Conservation (phyloP, 2,888 invertebrate species). For the Polymixis flavicincta region DNA sequence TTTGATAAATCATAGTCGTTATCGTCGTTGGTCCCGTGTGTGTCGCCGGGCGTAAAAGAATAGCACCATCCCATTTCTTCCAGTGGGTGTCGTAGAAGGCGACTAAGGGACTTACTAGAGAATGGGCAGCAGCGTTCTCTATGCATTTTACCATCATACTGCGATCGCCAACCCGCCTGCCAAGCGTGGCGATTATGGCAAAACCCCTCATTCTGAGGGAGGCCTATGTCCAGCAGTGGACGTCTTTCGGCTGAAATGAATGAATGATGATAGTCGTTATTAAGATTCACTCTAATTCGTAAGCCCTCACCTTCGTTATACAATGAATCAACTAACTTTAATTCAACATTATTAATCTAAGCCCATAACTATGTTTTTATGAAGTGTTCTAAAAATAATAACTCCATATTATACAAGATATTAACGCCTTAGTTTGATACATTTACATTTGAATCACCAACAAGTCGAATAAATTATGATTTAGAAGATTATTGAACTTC, state of each 20-base stretch:
- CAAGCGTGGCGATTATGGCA: no score
- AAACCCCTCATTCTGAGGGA: no score
- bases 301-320: background rate
- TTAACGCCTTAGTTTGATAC: slow-evolving; percentile 11
- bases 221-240: no score
- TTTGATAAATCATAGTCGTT: background rate
- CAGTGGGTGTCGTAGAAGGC: no score
- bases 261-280: background rate
- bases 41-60: no score
- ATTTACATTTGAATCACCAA: slow-evolving; percentile 23
- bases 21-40: no score
- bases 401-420: background rate
- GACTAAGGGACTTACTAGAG: no score
- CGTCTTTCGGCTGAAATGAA: no score
- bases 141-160: no score
- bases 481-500: slow-evolving; percentile 57
- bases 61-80: no score
- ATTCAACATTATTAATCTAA: background rate
- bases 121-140: no score
- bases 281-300: background rate
- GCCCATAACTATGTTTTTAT: background rate
- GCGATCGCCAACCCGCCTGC: no score
- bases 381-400: slow-evolving; percentile 18
- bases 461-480: slow-evolving; percentile 39
- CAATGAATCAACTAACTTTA: background rate